Conservation (phyloP, 2,888 invertebrate species). For the Drosophila basisetae region DNA sequence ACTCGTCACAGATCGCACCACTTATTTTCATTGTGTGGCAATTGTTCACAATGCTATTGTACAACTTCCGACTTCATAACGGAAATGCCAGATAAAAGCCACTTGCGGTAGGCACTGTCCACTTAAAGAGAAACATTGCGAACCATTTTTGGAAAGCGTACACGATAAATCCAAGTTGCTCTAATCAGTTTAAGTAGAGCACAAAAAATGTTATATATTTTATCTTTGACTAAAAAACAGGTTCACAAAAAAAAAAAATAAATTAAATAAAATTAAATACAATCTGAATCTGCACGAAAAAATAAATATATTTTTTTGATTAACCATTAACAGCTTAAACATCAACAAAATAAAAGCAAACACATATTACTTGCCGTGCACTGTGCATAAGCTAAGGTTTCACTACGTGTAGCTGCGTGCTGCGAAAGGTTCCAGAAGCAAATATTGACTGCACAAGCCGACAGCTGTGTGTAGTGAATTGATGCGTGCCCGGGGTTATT, state of each 20-base stretch:
- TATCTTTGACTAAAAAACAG: not conserved
- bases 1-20: not conserved
- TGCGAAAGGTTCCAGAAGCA: not conserved
- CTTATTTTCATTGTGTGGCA: conserved; percentile 15
- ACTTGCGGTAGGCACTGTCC: conserved; percentile 33
- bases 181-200: not conserved
- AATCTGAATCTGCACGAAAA: not conserved
- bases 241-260: not conserved
- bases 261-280: not conserved
- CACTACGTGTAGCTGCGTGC: not conserved
- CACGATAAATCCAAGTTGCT: not conserved
- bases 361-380: not conserved
- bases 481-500: conserved; percentile 7
- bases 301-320: not conserved
- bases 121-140: conserved; percentile 1
- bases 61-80: conserved; percentile 36
- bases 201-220: not conserved
- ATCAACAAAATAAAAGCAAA: not conserved
- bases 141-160: not conserved
- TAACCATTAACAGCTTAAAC: not conserved
- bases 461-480: not conserved
- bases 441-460: conserved; percentile 2
- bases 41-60: conserved; percentile 31
- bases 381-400: not conserved
- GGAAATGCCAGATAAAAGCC: conserved; percentile 49